These are phyloP conservation scores for Liodrosophila aerea DNA, from an alignment of 2,888 invertebrate genomes.

Conservation along the genomic window DNA sequence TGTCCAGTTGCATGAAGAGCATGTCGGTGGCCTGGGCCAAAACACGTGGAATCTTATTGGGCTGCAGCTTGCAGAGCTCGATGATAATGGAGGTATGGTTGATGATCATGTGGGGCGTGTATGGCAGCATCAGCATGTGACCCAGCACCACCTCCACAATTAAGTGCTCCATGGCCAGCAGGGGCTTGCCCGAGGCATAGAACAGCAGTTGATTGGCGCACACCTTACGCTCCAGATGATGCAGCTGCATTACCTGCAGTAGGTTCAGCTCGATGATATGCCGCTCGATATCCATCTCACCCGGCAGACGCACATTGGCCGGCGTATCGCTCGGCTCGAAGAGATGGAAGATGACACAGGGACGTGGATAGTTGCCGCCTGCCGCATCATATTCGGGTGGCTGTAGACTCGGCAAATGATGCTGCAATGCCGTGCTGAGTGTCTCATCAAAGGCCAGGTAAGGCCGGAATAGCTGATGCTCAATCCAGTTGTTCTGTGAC, in stretches of 20 bases:
- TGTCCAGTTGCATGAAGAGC: constrained; percentile 95
- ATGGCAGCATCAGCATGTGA: constrained; percentile 95
- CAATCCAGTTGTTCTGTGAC: constrained; percentile 96
- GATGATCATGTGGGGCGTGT: constrained; percentile 93
- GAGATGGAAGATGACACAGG: constrained; percentile 95
- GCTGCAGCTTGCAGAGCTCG: constrained; percentile 97
- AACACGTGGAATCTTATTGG: constrained; percentile 97
- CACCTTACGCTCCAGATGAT: constrained; percentile 93
- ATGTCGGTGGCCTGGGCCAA: constrained; percentile 98
- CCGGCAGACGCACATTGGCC: constrained; percentile 95
- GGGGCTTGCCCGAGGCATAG: constrained; percentile 92
- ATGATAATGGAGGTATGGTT: constrained; percentile 96
- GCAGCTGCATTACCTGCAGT: too few species aligned
- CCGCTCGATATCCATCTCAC: constrained; percentile 98
- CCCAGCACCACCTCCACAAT: constrained; percentile 98
- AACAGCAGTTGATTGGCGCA: constrained; percentile 95
- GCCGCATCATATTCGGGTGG: constrained; percentile 67
- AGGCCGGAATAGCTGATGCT: constrained; percentile 96
- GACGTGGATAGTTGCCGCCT: constrained; percentile 93
- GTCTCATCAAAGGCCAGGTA: constrained; percentile 97
- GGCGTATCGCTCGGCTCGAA: constrained; percentile 98
- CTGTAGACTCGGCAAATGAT: constrained; percentile 88
- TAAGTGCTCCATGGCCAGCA: constrained; percentile 97
- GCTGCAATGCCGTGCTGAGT: constrained; percentile 96
- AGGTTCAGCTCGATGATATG: constrained; percentile 95